A percentile compares a stretch with the other conserved stretches of the same genome.
phyloP scores from a whole-genome alignment of 2,888 invertebrate species.

The Spialia ferax region DNA sequence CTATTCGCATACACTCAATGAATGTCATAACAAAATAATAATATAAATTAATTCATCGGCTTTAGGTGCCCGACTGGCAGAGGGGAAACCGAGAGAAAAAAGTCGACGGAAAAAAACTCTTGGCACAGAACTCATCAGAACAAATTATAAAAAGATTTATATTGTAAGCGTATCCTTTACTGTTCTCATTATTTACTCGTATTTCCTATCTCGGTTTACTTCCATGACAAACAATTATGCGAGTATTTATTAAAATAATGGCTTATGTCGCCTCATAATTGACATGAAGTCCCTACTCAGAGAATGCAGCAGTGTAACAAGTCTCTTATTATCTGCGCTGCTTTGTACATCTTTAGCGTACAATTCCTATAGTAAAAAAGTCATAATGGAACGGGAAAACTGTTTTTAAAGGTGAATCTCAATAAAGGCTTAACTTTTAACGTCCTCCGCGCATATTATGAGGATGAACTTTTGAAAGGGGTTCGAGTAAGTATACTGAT shows the following conservation, averaged over 20 bases:
- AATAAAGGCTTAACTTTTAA: constrained; percentile 52
- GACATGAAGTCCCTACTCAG: background rate
- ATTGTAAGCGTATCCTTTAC: no score
- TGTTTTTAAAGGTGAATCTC: constrained; percentile 52
- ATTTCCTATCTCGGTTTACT: no score
- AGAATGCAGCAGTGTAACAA: background rate
- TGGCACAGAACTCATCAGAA: no score
- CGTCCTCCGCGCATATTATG: constrained; percentile 62
- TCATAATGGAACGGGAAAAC: constrained; percentile 69
- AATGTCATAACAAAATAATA: no score
- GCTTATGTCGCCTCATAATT: background rate
- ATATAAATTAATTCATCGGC: no score
- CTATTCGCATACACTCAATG: no score
- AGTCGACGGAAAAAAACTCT: no score
- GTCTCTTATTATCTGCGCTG: background rate
- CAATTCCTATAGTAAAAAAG: constrained; percentile 53
- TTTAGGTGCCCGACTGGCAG: no score
- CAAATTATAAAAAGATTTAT: no score
- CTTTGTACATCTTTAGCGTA: constrained; percentile 48
- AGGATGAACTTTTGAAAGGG: constrained; percentile 76
- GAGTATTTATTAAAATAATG: background rate
- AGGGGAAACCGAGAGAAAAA: no score
- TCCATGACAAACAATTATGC: no score
- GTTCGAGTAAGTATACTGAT: constrained; percentile 72
- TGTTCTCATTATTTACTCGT: no score